phyloP scores from a whole-genome alignment of 2,888 invertebrate genomes.

The Strigamia maritima region DNA sequence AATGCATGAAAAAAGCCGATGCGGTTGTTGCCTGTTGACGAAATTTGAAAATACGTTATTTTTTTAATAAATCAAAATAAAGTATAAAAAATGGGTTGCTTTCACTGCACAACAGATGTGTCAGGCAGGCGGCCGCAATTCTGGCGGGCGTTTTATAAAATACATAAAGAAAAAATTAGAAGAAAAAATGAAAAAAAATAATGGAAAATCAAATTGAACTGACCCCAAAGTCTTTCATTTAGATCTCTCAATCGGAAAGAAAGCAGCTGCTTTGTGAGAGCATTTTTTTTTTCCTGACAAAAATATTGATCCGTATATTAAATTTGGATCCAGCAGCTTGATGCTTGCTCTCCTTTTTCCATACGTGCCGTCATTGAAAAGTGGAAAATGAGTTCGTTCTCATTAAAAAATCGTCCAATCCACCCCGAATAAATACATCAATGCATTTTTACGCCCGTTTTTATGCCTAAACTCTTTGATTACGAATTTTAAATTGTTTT shows the following conservation, averaged over 20 bases:
- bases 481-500: neutral
- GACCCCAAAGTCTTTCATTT: constrained; percentile 23
- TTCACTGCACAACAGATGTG: constrained; percentile 1
- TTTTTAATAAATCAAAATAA: neutral
- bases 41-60: too few species aligned
- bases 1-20: neutral
- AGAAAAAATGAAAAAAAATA: neutral
- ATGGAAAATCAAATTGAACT: constrained; percentile 23
- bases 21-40: too few species aligned
- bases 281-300: neutral
- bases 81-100: neutral
- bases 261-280: neutral
- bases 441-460: neutral
- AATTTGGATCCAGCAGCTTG: constrained; percentile 7
- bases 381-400: constrained; percentile 9
- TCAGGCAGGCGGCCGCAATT: neutral
- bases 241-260: constrained; percentile 15
- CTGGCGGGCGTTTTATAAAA: neutral
- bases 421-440: neutral
- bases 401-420: neutral
- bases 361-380: neutral
- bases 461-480: neutral
- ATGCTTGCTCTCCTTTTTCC: neutral
- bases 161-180: neutral
- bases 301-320: constrained; percentile 15